A percentile compares a stretch with the other conserved stretches of the same genome.
Conservation (phyloP, 30 jellyfish, hydroid and myxozoan genomes). For the Cassiopea andromeda region DNA sequence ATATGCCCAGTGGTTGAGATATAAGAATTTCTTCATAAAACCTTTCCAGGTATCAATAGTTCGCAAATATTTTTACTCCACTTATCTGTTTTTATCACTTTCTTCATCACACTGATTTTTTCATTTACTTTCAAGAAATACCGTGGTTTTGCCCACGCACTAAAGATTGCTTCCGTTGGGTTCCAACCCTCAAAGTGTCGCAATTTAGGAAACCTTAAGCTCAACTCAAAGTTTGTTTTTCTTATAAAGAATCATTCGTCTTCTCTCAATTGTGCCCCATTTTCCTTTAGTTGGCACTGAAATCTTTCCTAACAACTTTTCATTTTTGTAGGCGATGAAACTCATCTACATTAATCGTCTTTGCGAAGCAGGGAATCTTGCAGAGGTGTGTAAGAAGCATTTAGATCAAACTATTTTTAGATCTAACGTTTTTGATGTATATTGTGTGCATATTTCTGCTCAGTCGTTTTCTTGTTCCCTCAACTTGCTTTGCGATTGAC, state of each 20-base stretch:
- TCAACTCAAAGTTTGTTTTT: neutral
- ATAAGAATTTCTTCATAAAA: slow-evolving; percentile 47
- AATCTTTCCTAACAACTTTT: no score
- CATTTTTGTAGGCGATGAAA: slow-evolving; percentile 37
- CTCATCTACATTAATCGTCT: slow-evolving; percentile 59
- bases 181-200: no score
- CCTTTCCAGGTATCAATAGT: slow-evolving; percentile 56
- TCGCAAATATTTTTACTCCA: neutral
- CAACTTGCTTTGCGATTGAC: neutral
- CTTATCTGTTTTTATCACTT: neutral
- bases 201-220: no score
- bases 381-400: slow-evolving; percentile 48
- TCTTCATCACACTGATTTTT: neutral
- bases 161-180: no score
- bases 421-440: neutral
- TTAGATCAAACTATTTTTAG: neutral
- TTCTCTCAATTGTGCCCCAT: neutral
- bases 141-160: neutral
- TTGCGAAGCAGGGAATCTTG: slow-evolving; percentile 68
- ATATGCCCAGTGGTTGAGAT: slow-evolving; percentile 52
- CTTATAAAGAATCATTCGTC: neutral
- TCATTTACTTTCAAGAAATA: neutral
- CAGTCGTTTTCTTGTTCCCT: neutral
- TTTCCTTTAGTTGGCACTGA: no score
- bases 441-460: neutral